phyloP scores from a whole-genome alignment of 2,888 invertebrate species.

The Cryptus viduatorius region DNA sequence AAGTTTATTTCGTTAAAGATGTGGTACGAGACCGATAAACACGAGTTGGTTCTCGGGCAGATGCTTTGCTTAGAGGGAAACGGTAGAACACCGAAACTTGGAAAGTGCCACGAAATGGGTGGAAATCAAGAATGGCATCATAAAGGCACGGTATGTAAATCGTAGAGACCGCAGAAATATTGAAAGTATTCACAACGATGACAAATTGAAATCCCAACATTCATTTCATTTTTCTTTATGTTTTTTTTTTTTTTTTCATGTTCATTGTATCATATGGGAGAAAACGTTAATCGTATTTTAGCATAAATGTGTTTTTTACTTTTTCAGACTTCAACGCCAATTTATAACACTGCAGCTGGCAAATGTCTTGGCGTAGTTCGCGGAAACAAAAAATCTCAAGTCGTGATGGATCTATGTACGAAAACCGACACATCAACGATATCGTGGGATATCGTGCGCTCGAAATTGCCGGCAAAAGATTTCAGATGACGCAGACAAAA shows the following conservation, averaged over 20 bases:
- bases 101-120: constrained; percentile 97
- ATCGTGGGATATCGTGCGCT: constrained; percentile 86
- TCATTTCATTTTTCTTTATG: too few species aligned
- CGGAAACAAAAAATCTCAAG: constrained; percentile 84
- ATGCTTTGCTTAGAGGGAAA: constrained; percentile 94
- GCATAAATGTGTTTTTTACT: too few species aligned
- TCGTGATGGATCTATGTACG: constrained; percentile 88
- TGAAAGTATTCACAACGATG: neutral
- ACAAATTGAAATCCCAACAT: too few species aligned
- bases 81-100: constrained; percentile 89
- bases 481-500: constrained; percentile 76
- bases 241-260: too few species aligned
- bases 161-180: neutral
- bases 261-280: neutral
- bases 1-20: constrained; percentile 85
- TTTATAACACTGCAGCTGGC: constrained; percentile 95
- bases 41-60: constrained; percentile 93
- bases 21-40: constrained; percentile 94
- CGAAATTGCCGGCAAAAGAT: constrained; percentile 75
- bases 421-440: constrained; percentile 84
- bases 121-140: constrained; percentile 97
- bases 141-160: constrained; percentile 88
- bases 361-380: constrained; percentile 90
- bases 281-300: neutral
- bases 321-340: constrained; percentile 89